Base-by-base conservation (phyloP, 2,888 invertebrate species). In the Herminia tarsipennalis region DNA sequence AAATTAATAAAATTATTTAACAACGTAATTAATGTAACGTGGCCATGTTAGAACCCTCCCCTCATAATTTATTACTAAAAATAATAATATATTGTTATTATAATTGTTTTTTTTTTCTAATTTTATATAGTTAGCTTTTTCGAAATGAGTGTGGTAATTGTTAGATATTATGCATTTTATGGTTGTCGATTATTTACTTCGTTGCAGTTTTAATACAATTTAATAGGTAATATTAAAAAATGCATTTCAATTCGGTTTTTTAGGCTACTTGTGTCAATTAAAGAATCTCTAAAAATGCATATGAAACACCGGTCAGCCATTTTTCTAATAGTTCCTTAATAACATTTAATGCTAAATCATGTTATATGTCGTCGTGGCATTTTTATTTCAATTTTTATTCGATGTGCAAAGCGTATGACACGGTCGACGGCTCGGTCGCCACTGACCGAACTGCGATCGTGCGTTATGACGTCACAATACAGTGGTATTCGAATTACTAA, bases 151-250 rank as follows among this genome's bases (percentile, higher is more conserved):
- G 57, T 50, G 66, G 48, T 54, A 54, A 47, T 53, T 48, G 35
- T 47, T 66, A 66, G 44, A 52, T 51, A 56, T 48, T 55, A 42
- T 66, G 62, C 66, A 61, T 66, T 66, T 62, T 65, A 48, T 44
- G 44, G 22, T 50, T 41, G 35, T 44, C 27, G 9, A 10, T 9
- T 35, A 13, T 4, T 12, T 21, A 25, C 13, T 16, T 5, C 16
- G 37, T 32, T 44, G 36, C n/a, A n/a, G n/a, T n/a, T n/a, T n/a
- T n/a, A n/a, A n/a, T n/a, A n/a, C n/a, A n/a, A n/a, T n/a, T n/a
- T n/a, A n/a, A n/a, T n/a, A n/a, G n/a, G n/a, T n/a, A n/a, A n/a
- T n/a, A n/a, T n/a, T n/a, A 22, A 21, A 9, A 36, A 22, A 8
- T 14, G n/a, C n/a, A 17, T 5, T 18, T 18, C 8, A 8, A 3